Percentiles rank a stretch among this genome's conserved stretches.
These are phyloP conservation scores for Zhengitettix transpicula DNA, from an alignment of 2,888 invertebrate genomes.

Conservation along the genomic window DNA sequence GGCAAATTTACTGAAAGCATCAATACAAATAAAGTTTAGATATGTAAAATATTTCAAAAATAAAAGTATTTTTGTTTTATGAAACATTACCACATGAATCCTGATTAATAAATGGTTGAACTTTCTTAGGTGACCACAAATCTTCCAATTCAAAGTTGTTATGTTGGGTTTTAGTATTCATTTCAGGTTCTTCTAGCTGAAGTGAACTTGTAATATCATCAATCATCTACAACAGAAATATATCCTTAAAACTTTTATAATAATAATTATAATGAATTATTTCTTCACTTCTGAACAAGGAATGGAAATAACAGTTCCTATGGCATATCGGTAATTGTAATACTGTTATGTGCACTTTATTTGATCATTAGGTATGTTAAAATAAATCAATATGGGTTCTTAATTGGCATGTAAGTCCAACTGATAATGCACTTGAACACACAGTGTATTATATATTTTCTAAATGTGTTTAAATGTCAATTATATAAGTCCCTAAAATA, in stretches of 20 bases:
- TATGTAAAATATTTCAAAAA: not conserved
- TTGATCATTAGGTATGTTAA: too few species aligned
- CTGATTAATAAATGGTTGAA: conserved; percentile 24
- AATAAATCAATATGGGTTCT: not conserved
- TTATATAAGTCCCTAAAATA: too few species aligned
- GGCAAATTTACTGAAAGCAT: conserved; percentile 6
- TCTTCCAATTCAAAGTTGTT: conserved; percentile 26
- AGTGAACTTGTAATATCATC: conserved; percentile 24
- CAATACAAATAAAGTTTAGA: not conserved
- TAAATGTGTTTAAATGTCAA: not conserved
- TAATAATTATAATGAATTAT: too few species aligned
- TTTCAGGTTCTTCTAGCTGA: conserved; percentile 15
- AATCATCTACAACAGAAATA: conserved; percentile 26
- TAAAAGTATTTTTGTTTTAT: not conserved
- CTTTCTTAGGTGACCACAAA: conserved; percentile 54
- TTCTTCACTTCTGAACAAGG: too few species aligned
- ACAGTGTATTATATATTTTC: not conserved
- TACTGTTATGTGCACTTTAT: too few species aligned
- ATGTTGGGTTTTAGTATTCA: conserved; percentile 3
- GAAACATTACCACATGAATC: conserved; percentile 8
- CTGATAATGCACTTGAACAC: not conserved
- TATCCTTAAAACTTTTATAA: too few species aligned
- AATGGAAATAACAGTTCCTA: too few species aligned
- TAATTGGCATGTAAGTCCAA: not conserved
- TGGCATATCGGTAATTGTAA: too few species aligned